Percentiles rank a stretch among this genome's conserved stretches.
Evolutionary conservation across 2,113 vertebrate species (phyloP).

Genomic region (Herpetotheres cachinnans): DNA sequence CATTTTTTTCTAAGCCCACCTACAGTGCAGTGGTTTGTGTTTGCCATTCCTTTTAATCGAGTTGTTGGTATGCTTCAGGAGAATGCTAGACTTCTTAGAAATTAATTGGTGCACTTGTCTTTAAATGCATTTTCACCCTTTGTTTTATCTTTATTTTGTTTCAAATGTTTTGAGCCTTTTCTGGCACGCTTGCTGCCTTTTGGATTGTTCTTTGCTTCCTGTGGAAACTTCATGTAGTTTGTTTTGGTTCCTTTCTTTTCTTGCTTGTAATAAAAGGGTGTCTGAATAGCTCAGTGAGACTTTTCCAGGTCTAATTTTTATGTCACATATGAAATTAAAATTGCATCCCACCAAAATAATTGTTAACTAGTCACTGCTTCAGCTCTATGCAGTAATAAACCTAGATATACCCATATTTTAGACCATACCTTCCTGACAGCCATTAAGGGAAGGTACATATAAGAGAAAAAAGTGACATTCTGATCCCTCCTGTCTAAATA

Average conservation of each 20-base stretch:
- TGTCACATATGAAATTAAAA: not conserved
- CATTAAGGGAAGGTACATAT: not conserved
- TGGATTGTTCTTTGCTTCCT: constrained; percentile 27
- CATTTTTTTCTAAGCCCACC: not conserved
- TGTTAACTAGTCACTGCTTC: not conserved
- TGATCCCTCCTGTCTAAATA: not conserved
- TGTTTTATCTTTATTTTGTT: constrained; percentile 5
- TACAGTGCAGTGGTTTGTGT: not conserved
- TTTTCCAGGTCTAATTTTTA: not conserved
- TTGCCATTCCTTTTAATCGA: not conserved
- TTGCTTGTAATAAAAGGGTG: not conserved
- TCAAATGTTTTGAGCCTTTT: not conserved
- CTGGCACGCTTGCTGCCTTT: constrained; percentile 5
- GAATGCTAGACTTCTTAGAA: not conserved
- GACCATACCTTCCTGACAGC: not conserved
- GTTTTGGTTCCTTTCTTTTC: constrained; percentile 30
- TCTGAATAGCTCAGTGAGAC: not conserved
- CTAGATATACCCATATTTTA: not conserved
- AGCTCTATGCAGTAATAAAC: not conserved
- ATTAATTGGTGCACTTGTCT: not conserved
- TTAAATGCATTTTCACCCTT: not conserved
- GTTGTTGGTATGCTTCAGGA: not conserved
- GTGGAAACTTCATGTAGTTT: constrained; percentile 14
- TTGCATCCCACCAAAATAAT: not conserved
- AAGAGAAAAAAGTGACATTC: not conserved